Conservation (phyloP, 2,113 vertebrate species). For the Gila orcuttii region DNA sequence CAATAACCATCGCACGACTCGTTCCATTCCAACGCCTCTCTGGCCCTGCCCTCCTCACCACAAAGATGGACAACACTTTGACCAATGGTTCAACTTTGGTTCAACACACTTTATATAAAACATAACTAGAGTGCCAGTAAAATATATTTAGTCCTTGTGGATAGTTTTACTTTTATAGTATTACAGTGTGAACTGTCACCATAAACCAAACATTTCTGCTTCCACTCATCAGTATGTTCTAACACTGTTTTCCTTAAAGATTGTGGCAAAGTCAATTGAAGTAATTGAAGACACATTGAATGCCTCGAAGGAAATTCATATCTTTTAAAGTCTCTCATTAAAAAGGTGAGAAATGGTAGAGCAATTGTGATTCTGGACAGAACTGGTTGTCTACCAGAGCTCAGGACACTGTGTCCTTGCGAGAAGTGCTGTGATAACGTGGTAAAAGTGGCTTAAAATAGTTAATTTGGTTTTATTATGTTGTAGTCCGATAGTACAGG, state of each 20-base stretch:
- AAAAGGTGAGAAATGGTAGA: neutral
- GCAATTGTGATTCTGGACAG: neutral
- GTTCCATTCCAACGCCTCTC: no score
- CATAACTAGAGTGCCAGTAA: neutral
- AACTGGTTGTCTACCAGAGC: neutral
- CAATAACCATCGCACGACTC: no score
- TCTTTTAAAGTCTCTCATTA: neutral
- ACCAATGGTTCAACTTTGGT: neutral
- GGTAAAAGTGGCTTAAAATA: neutral
- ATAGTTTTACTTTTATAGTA: neutral
- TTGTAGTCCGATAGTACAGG: neutral
- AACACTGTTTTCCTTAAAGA: conserved; percentile 8
- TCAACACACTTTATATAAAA: conserved; percentile 9
- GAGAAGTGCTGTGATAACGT: neutral
- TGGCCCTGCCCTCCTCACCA: no score
- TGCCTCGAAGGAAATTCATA: neutral
- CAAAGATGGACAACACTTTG: neutral
- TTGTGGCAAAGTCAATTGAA: neutral
- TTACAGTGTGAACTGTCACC: neutral
- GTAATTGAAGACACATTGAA: conserved; percentile 12
- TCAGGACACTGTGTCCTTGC: neutral
- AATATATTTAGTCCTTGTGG: neutral
- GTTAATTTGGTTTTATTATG: neutral
- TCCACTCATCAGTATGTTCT: conserved; percentile 15
- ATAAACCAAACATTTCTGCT: neutral